Base-by-base conservation (phyloP, 2,113 vertebrate genomes). In the Stomatorhinus ivindoensis region DNA sequence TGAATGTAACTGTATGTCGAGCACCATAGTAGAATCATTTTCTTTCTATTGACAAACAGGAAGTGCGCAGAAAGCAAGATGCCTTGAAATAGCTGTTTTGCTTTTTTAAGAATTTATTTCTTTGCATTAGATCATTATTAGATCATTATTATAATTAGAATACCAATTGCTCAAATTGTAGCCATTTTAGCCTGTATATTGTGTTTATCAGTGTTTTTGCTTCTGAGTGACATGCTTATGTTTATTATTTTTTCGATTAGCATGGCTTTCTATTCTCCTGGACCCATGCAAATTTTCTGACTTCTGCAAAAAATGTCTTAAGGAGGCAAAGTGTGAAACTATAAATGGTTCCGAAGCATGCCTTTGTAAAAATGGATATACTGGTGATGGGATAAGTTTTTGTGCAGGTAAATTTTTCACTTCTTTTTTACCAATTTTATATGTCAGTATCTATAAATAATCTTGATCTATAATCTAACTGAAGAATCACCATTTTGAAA, bases 231-330 rank as follows among this genome's bases (percentile, higher is more conserved):
- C 8, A 44, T 61, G 31, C 15, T 53, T 42, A 44, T 87, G 39
- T 65, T 46, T 90, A 0, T 42, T 82, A 91, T 90, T 90, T 84
- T 61, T 90, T 31, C 85, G 0, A 76, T 4, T 93, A 96, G 96
- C 92, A 92, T 96, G 95, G 94, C 92, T 96, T 92, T 95, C 91
- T 89, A 95, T 92, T 95, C 86, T 95, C 90, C 94, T 91, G 93
- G 93, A 94, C 90, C 93, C 93, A 91, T 93, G 94, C 92, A 89
- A 91, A 92, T 92, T 92, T 87, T 91, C 87, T 93, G 91, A 94
- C 91, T 94, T 92, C 91, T 96, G 95, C 91, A 3, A 48, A 35
- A 86, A 88, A 27, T 96, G 96, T 92, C 94, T 94, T 91, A 2
- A 24, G 35, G 44, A 93, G 15, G 95, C 96, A 42, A 90, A 35